Evolutionary conservation across 2,888 invertebrate species (phyloP).

Genomic region (Mythimna pallens): DNA sequence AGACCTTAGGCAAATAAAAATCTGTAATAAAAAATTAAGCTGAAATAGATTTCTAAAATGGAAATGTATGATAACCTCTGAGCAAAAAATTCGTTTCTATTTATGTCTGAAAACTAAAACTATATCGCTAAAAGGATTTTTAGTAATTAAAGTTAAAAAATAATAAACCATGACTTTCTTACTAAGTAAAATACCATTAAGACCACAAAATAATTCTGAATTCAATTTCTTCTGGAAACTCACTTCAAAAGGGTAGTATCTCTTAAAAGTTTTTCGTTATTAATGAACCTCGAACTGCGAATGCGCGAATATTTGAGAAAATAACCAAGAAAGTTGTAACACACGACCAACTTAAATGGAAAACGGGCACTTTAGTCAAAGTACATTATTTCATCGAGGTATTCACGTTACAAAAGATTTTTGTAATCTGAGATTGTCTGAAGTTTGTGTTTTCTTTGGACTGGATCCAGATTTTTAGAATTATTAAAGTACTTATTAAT

Average conservation of each 20-base stretch:
- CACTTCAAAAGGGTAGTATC: constrained; percentile 43
- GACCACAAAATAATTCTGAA: constrained; percentile 37
- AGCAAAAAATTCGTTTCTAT: not conserved
- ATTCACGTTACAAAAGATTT: constrained; percentile 28
- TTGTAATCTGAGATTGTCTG: constrained; percentile 26
- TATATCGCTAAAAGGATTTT: not conserved
- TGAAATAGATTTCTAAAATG: not conserved
- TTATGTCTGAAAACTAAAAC: not conserved
- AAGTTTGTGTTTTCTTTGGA: constrained; percentile 16
- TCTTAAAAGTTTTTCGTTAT: constrained; percentile 62
- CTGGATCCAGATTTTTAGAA: not conserved
- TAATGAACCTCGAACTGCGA: constrained; percentile 59
- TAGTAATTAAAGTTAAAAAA: constrained; percentile 11
- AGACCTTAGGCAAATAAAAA: not conserved
- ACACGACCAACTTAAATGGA: constrained; percentile 58
- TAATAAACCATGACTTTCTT: constrained; percentile 2
- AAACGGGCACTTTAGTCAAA: constrained; percentile 46
- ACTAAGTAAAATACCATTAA: constrained; percentile 18
- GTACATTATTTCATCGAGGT: constrained; percentile 47
- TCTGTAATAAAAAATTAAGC: not conserved
- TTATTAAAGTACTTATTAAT: constrained; percentile 4
- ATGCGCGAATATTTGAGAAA: constrained; percentile 55
- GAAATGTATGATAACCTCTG: not conserved
- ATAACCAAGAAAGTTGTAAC: constrained; percentile 55
- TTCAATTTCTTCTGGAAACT: constrained; percentile 39